A percentile compares a stretch with the other conserved stretches of the same genome.
phyloP scores from a whole-genome alignment of 2,888 invertebrate species.

The Dryocosmus kuriphilus region DNA sequence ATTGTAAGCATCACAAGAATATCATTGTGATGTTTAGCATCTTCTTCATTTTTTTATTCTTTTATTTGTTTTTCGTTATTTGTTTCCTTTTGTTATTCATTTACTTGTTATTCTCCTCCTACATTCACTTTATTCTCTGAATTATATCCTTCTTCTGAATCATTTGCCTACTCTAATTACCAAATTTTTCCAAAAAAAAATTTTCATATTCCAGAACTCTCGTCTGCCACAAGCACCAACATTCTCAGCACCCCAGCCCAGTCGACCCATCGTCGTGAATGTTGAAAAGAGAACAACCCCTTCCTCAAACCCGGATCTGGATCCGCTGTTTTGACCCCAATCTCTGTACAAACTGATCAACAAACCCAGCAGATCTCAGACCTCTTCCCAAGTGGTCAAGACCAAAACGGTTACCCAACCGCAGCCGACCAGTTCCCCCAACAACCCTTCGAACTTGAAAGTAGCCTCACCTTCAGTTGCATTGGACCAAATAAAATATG shows the following conservation, averaged over 20 bases:
- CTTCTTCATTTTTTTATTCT: no score
- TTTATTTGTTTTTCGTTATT: no score
- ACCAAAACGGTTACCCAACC: background rate
- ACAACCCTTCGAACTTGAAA: constrained; percentile 69
- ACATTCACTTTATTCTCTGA: background rate
- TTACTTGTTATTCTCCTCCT: background rate
- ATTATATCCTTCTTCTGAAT: background rate
- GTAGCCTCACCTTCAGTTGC: constrained; percentile 80
- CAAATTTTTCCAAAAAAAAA: background rate
- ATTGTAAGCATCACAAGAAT: no score
- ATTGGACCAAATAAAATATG: constrained; percentile 82
- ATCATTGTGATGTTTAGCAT: no score
- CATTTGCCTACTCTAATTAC: background rate
- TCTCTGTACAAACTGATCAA: constrained; percentile 23
- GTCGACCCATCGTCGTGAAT: constrained; percentile 13
- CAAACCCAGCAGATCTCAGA: constrained; percentile 20
- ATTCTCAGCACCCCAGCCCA: background rate
- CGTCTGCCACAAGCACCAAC: constrained; percentile 13
- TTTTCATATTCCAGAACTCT: background rate
- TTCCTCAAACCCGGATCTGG: constrained; percentile 53
- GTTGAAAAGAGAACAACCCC: constrained; percentile 42
- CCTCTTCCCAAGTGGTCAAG: constrained; percentile 42
- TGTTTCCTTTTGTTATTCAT: no score
- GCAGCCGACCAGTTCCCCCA: constrained; percentile 52
- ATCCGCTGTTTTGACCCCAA: constrained; percentile 48